Conservation (phyloP, 2,113 vertebrate species). For the Trogon surrucura region DNA sequence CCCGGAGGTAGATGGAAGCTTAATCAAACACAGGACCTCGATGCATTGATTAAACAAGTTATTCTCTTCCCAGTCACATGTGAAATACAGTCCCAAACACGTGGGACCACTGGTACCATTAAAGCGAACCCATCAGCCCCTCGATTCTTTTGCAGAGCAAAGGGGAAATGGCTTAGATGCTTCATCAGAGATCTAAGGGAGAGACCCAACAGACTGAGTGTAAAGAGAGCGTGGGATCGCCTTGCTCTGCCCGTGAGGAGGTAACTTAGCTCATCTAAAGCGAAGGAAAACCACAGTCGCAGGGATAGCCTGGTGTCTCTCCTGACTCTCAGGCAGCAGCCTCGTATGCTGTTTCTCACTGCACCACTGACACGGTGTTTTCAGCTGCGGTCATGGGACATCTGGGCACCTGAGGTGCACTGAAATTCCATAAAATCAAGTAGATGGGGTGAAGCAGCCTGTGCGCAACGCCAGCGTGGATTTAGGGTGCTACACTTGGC, state of each 20-base stretch:
- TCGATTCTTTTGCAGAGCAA: neutral
- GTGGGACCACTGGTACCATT: conserved; percentile 38
- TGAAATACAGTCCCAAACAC: neutral
- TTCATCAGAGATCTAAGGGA: neutral
- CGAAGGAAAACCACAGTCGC: neutral
- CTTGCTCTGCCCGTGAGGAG: neutral
- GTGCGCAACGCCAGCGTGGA: neutral
- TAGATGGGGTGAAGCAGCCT: neutral
- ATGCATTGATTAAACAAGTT: conserved; percentile 53
- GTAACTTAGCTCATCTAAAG: neutral
- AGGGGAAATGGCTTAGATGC: neutral
- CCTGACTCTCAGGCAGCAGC: neutral
- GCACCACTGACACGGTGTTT: neutral
- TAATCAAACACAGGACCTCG: conserved; percentile 46
- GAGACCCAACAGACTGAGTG: neutral
- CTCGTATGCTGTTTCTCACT: neutral
- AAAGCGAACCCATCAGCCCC: neutral
- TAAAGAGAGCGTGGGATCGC: neutral
- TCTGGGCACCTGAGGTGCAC: neutral
- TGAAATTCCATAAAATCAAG: neutral
- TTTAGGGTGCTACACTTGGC: neutral
- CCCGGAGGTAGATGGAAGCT: conserved; percentile 15
- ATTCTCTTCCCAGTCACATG: conserved; percentile 5
- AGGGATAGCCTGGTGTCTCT: neutral
- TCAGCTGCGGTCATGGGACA: neutral